These are phyloP conservation scores for Pachypsylla venusta DNA, from an alignment of 1,140 invertebrate species.

Conservation along the genomic window DNA sequence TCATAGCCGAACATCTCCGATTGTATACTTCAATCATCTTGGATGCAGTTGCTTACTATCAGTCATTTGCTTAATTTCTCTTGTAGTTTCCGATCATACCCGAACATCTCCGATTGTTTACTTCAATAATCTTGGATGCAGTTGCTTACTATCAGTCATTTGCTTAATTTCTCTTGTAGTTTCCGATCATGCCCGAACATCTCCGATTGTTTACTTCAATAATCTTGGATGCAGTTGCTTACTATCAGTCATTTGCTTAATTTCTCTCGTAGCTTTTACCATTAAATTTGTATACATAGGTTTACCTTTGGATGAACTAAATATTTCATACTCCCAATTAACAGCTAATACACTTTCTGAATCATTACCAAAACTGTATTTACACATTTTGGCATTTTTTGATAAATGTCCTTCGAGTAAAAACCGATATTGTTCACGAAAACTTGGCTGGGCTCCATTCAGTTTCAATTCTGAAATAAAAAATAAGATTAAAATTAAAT, in stretches of 20 bases:
- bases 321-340: not conserved
- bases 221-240: not conserved
- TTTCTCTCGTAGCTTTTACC: not conserved
- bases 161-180: not conserved
- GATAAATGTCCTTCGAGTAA: constrained; percentile 1
- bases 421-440: not conserved
- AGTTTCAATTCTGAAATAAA: not conserved
- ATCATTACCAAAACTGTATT: not conserved
- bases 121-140: not conserved
- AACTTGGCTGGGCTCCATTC: not conserved
- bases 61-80: too few relatives aligned
- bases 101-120: too few relatives aligned
- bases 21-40: too few relatives aligned
- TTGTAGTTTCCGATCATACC: too few relatives aligned
- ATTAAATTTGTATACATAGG: not conserved
- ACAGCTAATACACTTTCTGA: not conserved
- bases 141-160: not conserved
- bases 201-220: too few relatives aligned
- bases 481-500: not conserved
- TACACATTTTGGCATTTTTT: not conserved
- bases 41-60: too few relatives aligned
- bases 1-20: too few relatives aligned
- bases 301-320: not conserved
- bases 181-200: too few relatives aligned
- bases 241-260: not conserved